Base-by-base conservation (phyloP, 2,797 vertebrate species). In the Gadopsis bispinosus region DNA sequence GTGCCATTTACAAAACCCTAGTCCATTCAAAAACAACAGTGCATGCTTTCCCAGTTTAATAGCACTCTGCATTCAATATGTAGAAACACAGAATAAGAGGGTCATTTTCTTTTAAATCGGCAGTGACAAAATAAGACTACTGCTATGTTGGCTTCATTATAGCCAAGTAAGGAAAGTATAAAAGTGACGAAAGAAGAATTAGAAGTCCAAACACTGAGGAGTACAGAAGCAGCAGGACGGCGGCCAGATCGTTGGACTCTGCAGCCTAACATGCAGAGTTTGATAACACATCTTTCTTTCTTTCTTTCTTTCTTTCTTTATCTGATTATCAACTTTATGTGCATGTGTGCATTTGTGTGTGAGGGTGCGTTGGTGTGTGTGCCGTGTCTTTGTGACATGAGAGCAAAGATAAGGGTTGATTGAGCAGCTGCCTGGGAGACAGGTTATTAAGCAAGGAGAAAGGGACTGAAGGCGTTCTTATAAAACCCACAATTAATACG, bases 401-500 rank as follows among this genome's bases (percentile, higher is more conserved):
- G 85, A 74, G 81, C 81, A 74, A 69, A 94, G 95, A 96, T 96
- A 95, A 94, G 87, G 71, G 77, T 87, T 95, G 95, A 95, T 94
- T 94, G 93, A 95, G 93, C 90, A 91, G 90, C 94, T 91, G 90
- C 67, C 83, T 86, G 58, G 80, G 82, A 90, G 88, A 89, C 94
- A 95, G 93, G 93, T 95, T 95, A 96, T 95, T 95, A 95, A 94
- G 92, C 88, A 90, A 83, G 80, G 80, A 86, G 88, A 93, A 83
- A 89, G 84, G 89, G 80, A 90, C 85, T 83, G 73, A 85, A 88
- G 88, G 83, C 54, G 79, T 78, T 92, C 85, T 92, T 90, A 92
- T 92, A 93, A 93, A 89, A 93, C 82, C 51, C 92, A 95, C 95
- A 96, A 95, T 95, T 95, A 95, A 95, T 94, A 94, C 87, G 75